Percentiles rank a stretch among this genome's conserved stretches.
Conservation (phyloP, 2,797 vertebrate genomes). For the Eurystomus glaucurus region DNA sequence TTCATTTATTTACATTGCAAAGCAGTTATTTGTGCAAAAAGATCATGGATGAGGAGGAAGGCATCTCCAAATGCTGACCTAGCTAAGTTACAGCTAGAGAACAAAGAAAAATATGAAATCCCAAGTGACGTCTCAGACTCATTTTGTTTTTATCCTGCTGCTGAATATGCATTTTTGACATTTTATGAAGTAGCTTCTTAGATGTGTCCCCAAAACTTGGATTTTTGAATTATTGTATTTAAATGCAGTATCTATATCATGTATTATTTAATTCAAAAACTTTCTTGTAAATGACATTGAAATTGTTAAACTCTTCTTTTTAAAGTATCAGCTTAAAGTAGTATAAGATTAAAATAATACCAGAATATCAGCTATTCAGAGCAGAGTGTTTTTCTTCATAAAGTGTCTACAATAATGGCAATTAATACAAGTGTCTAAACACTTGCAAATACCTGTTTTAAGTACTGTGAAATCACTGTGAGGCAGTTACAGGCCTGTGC, state of each 20-base stretch:
- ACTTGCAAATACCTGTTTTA: neutral
- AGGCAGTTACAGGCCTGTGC: neutral
- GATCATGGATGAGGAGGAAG: neutral
- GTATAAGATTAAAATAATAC: neutral
- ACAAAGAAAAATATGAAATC: neutral
- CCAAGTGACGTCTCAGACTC: neutral
- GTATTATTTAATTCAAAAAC: neutral
- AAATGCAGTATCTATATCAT: neutral
- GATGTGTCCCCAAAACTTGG: neutral
- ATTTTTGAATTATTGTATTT: neutral
- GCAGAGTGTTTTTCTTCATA: neutral
- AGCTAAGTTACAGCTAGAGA: neutral
- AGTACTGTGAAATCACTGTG: neutral
- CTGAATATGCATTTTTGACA: slow-evolving; percentile 17
- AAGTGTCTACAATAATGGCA: neutral
- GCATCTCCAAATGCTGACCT: neutral
- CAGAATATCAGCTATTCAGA: neutral
- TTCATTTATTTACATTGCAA: neutral
- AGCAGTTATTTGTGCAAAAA: neutral
- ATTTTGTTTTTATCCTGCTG: neutral
- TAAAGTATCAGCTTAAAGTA: neutral
- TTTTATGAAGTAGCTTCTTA: neutral
- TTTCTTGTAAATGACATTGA: neutral
- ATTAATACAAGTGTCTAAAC: neutral
- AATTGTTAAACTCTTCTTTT: neutral